Evolutionary conservation across 2,797 vertebrate species (phyloP).

Genomic region (Urocyon cinereoargenteus): DNA sequence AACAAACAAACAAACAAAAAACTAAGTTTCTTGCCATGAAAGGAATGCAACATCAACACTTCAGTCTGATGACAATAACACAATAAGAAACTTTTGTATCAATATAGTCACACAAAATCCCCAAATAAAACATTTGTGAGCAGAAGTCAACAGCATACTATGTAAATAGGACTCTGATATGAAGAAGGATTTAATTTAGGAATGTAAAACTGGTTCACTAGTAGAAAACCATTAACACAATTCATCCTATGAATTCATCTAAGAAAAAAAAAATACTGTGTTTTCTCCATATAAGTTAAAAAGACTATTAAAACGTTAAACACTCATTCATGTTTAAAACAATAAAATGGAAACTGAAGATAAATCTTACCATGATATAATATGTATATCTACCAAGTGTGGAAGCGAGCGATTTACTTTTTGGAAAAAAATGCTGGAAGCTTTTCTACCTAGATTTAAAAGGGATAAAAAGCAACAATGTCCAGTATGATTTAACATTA

Average conservation of each 20-base stretch:
- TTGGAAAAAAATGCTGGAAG: background rate
- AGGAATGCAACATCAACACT: rapidly evolving
- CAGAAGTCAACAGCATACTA: background rate
- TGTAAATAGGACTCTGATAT: background rate
- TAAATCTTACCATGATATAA: background rate
- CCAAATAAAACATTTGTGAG: background rate
- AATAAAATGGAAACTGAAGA: background rate
- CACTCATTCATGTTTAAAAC: background rate
- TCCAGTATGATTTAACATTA: background rate
- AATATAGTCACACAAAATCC: background rate
- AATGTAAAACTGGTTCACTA: background rate
- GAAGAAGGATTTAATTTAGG: background rate
- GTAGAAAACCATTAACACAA: background rate
- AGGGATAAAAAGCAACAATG: background rate
- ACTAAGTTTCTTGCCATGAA: background rate
- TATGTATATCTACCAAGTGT: background rate
- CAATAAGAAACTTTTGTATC: background rate
- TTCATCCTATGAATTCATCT: background rate
- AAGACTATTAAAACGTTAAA: background rate
- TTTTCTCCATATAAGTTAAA: background rate
- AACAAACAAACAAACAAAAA: background rate
- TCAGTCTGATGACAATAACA: background rate
- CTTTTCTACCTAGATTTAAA: background rate
- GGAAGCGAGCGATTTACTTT: background rate
- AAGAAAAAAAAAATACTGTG: background rate